Conservation (phyloP, 2,797 vertebrate genomes). For the Buceros bicornis region DNA sequence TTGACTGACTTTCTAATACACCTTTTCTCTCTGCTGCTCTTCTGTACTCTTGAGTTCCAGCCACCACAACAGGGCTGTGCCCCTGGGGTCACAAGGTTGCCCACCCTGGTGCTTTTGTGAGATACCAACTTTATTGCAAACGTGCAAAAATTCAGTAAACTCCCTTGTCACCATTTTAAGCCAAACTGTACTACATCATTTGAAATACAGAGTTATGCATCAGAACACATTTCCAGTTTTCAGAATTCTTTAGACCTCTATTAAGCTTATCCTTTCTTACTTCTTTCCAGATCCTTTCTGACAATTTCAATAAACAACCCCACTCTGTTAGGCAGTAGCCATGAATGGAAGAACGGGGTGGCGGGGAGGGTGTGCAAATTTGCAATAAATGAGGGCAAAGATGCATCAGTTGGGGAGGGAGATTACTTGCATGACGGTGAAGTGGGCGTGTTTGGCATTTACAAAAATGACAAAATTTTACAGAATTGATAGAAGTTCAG, state of each 20-base stretch:
- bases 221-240: neutral
- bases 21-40: neutral
- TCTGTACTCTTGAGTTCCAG: neutral
- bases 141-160: neutral
- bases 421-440: neutral
- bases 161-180: slow-evolving; percentile 20
- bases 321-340: neutral
- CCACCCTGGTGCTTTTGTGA: slow-evolving; percentile 7
- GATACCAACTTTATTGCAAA: neutral
- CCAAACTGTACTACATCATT: neutral
- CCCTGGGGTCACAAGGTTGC: slow-evolving; percentile 1
- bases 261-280: neutral
- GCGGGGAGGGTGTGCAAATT: neutral
- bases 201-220: neutral
- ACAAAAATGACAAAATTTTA: neutral
- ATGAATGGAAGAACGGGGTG: neutral
- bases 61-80: neutral
- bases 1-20: neutral
- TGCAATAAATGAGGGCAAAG: neutral
- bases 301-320: neutral
- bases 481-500: neutral
- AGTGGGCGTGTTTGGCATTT: neutral
- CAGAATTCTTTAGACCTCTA: neutral
- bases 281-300: neutral
- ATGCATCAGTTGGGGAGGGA: neutral